Evolutionary conservation across 2,888 invertebrate species (phyloP).

Genomic region (Rhopalosiphum nymphaeae): DNA sequence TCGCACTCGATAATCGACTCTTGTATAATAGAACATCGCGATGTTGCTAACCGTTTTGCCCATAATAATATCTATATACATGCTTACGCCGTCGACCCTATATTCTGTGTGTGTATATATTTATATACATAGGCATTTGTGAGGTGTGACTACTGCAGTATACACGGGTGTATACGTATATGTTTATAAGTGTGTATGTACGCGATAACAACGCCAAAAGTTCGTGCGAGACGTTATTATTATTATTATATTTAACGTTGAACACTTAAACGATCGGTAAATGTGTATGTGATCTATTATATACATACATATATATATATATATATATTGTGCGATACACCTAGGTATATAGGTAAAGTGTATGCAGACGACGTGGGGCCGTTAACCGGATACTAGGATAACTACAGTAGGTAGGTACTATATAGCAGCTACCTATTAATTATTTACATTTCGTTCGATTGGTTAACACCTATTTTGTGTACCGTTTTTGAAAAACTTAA

Average conservation of each 20-base stretch:
- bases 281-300: too few species aligned
- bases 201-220: neutral
- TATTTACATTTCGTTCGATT: neutral
- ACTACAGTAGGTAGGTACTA: neutral
- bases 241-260: neutral
- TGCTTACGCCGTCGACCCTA: neutral
- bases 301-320: too few species aligned
- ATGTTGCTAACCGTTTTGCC: neutral
- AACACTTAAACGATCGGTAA: neutral
- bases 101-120: too few species aligned
- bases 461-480: neutral
- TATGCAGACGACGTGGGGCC: neutral
- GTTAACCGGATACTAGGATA: neutral
- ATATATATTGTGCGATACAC: neutral
- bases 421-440: neutral
- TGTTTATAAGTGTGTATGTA: neutral
- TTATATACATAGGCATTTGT: too few species aligned
- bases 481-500: neutral
- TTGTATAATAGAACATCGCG: slow-evolving; percentile 27
- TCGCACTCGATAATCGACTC: slow-evolving; percentile 47
- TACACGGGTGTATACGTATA: too few species aligned
- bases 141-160: too few species aligned
- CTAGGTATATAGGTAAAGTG: neutral
- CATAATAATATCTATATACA: neutral
- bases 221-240: neutral